Evolutionary conservation across 2,113 vertebrate species (phyloP).

Genomic region (Neolamprologus toae): DNA sequence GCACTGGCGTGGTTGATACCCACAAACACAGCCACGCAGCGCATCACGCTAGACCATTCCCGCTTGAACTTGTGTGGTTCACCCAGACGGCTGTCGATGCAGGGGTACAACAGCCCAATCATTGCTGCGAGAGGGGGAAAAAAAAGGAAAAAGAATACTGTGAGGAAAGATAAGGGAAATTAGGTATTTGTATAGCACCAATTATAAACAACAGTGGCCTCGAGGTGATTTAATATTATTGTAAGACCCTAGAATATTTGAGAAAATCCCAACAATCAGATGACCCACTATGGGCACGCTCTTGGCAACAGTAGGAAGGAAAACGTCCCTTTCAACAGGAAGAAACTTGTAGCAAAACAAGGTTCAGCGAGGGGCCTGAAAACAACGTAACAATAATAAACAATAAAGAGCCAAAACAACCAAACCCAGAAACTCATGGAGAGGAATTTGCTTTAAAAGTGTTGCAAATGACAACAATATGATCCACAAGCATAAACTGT

Average conservation of each 20-base stretch:
- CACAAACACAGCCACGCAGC: constrained; percentile 95
- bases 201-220: background rate
- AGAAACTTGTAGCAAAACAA: background rate
- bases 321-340: background rate
- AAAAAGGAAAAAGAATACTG: background rate
- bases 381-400: background rate
- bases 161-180: background rate
- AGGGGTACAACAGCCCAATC: constrained; percentile 93
- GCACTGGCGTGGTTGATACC: constrained; percentile 97
- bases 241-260: background rate
- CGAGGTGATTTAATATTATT: background rate
- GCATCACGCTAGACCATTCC: constrained; percentile 98
- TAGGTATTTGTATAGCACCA: background rate
- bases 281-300: background rate
- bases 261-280: background rate
- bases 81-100: constrained; percentile 88
- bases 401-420: background rate
- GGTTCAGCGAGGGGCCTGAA: background rate
- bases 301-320: background rate
- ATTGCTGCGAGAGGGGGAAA: constrained; percentile 65
- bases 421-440: background rate
- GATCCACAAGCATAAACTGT: background rate
- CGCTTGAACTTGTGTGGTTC: constrained; percentile 95
- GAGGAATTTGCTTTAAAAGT: background rate
- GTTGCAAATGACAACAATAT: background rate